These are phyloP conservation scores for Chamaea fasciata DNA, from an alignment of 2,113 vertebrate species.

Conservation along the genomic window DNA sequence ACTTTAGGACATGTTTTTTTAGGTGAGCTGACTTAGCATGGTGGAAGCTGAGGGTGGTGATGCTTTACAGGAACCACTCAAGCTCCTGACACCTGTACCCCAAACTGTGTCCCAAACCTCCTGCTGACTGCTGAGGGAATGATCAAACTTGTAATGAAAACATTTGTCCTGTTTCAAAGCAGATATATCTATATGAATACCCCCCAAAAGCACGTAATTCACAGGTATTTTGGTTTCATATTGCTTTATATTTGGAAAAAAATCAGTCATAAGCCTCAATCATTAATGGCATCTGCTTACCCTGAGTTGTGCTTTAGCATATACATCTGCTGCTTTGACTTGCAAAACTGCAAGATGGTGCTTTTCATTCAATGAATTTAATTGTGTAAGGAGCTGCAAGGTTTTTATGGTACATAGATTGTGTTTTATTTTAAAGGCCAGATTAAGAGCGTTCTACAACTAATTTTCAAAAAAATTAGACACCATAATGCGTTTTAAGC, in stretches of 20 bases:
- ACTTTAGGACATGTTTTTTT: background rate
- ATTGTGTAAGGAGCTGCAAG: background rate
- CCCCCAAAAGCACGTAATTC: background rate
- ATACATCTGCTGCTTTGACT: background rate
- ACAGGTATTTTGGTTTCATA: background rate
- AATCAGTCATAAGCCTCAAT: background rate
- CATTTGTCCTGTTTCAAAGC: background rate
- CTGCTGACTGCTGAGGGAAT: background rate
- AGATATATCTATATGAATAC: background rate
- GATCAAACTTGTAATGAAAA: background rate
- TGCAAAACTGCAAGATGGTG: background rate
- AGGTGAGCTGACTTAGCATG: background rate
- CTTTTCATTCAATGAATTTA: background rate
- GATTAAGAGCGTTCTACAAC: background rate
- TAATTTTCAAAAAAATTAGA: background rate
- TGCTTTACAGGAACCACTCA: background rate
- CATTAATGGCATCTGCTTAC: background rate
- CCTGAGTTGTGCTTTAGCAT: background rate
- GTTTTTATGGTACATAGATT: background rate
- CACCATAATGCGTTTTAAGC: background rate
- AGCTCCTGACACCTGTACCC: background rate
- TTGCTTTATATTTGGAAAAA: background rate
- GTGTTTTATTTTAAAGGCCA: background rate
- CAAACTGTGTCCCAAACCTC: background rate
- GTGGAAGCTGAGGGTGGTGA: background rate